Percentiles rank a stretch among this genome's conserved stretches.
These are phyloP conservation scores for Paratilapia polleni DNA, from an alignment of 2,113 vertebrate genomes.

Conservation along the genomic window DNA sequence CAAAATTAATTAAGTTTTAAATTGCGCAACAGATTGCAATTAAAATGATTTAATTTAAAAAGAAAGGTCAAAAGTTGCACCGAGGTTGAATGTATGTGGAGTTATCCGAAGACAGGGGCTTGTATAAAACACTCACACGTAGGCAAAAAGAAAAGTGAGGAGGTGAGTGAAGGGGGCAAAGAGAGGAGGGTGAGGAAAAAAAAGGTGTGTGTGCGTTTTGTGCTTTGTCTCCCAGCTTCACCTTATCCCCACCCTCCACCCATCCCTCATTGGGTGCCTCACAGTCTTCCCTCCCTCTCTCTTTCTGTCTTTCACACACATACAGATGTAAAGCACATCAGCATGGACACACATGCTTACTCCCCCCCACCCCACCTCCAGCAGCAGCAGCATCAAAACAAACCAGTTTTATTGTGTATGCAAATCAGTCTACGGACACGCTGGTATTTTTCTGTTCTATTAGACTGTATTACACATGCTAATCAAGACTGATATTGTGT, in stretches of 20 bases:
- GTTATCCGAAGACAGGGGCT: not conserved
- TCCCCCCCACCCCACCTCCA: not conserved
- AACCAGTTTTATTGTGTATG: slow-evolving; percentile 56
- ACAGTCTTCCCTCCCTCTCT: not conserved
- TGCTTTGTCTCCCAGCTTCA: slow-evolving; percentile 52
- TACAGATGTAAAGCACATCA: slow-evolving; percentile 35
- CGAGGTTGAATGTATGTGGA: not conserved
- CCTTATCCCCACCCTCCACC: slow-evolving; percentile 3
- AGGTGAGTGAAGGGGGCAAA: slow-evolving; percentile 43
- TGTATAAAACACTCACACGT: not conserved
- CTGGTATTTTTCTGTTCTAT: slow-evolving; percentile 41
- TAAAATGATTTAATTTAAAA: not conserved
- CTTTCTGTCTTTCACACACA: slow-evolving; percentile 1
- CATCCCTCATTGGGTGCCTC: slow-evolving; percentile 2
- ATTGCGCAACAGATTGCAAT: not conserved
- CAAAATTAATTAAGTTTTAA: not conserved
- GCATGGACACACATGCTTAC: slow-evolving; percentile 26
- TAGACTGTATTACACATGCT: slow-evolving; percentile 53
- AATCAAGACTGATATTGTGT: slow-evolving; percentile 62
- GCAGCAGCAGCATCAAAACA: slow-evolving; percentile 46
- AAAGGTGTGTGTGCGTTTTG: not conserved
- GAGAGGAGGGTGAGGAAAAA: slow-evolving; percentile 23
- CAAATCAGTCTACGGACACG: slow-evolving; percentile 44
- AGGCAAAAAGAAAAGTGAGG: not conserved
- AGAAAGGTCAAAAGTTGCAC: not conserved